Conservation (phyloP, 2,113 vertebrate species). For the Calypte anna region DNA sequence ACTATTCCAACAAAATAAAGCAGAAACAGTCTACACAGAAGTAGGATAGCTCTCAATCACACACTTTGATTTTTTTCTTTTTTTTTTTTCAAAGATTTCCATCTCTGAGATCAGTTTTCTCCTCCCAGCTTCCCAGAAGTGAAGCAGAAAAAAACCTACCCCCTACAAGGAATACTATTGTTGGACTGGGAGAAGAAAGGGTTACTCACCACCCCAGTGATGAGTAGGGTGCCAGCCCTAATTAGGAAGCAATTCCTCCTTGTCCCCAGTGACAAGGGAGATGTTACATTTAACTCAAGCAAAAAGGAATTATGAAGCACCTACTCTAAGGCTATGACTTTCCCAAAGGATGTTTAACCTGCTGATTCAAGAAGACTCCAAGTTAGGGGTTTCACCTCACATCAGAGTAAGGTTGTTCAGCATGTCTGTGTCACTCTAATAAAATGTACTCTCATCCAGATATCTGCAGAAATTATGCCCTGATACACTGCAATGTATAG, state of each 20-base stretch:
- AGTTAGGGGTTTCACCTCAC: background rate
- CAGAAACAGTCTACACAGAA: background rate
- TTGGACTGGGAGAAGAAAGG: background rate
- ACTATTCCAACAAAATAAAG: background rate
- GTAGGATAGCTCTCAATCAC: background rate
- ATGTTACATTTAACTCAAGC: background rate
- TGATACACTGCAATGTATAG: background rate
- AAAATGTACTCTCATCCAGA: background rate
- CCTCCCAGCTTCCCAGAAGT: background rate
- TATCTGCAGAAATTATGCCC: background rate
- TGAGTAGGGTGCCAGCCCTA: background rate
- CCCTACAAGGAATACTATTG: background rate
- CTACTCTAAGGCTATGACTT: background rate
- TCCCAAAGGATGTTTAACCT: background rate
- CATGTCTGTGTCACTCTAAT: background rate
- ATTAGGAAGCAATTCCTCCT: background rate
- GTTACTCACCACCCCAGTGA: background rate
- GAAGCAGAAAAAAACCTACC: background rate
- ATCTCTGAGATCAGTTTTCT: background rate
- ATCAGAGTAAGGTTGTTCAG: background rate
- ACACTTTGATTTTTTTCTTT: background rate
- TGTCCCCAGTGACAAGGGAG: background rate
- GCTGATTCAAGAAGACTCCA: background rate
- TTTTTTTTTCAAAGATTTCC: background rate
- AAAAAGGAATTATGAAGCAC: background rate